Evolutionary conservation across 1,140 invertebrate species (phyloP).

Genomic region (Phocides pigmalion): DNA sequence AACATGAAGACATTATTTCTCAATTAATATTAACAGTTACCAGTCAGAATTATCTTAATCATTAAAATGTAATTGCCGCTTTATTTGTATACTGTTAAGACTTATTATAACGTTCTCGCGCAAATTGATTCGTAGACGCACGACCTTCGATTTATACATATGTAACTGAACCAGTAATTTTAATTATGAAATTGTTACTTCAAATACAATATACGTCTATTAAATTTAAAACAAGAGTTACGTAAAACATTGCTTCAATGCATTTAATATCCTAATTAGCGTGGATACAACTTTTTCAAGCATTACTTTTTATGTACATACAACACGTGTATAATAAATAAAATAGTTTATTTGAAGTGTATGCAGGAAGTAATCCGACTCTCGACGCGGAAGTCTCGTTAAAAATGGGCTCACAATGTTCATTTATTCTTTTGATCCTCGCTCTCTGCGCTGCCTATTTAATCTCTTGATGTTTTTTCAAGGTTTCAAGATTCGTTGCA

Average conservation of each 20-base stretch:
- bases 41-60: background rate
- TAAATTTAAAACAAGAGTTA: background rate
- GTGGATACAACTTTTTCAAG: background rate
- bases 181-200: background rate
- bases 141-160: background rate
- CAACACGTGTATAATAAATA: slow-evolving; percentile 29
- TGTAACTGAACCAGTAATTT: background rate
- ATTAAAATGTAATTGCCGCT: background rate
- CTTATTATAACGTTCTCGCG: background rate
- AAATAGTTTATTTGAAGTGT: slow-evolving; percentile 38
- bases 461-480: slow-evolving; percentile 32
- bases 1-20: background rate
- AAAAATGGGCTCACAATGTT: slow-evolving; percentile 62
- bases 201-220: background rate
- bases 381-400: slow-evolving; percentile 52
- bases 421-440: slow-evolving; percentile 63
- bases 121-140: background rate
- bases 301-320: background rate
- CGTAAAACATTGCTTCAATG: background rate
- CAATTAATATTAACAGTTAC: background rate
- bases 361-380: slow-evolving; percentile 64
- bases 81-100: background rate
- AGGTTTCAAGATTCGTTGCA: slow-evolving; percentile 27
- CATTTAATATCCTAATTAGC: background rate
- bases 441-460: slow-evolving; percentile 29